phyloP scores from a whole-genome alignment of 2,113 vertebrate genomes.

The Mus musculus region GRCm39 chr14:55723501-55724000 shows the following conservation, averaged over 20 bases:
- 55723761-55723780: background rate
- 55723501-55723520: background rate
- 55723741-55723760: background rate
- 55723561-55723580: slow-evolving; percentile 82
- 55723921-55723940: background rate
- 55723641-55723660: slow-evolving; percentile 90
- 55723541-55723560: background rate
- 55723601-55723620: slow-evolving; percentile 94
- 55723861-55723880: background rate
- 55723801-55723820: background rate
- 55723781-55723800: slow-evolving; percentile 17
- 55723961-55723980: background rate
- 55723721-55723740: slow-evolving; percentile 29
- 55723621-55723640: slow-evolving; percentile 91
- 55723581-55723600: slow-evolving; percentile 90
- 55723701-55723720: background rate
- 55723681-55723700: background rate
- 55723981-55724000: background rate
- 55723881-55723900: background rate
- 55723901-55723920: background rate
- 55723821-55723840: background rate
- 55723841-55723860: background rate
- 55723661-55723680: slow-evolving; percentile 94
- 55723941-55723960: background rate
- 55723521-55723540: background rate